Conservation (phyloP, 2,113 vertebrate genomes). For the Chloroceryle aenea region DNA sequence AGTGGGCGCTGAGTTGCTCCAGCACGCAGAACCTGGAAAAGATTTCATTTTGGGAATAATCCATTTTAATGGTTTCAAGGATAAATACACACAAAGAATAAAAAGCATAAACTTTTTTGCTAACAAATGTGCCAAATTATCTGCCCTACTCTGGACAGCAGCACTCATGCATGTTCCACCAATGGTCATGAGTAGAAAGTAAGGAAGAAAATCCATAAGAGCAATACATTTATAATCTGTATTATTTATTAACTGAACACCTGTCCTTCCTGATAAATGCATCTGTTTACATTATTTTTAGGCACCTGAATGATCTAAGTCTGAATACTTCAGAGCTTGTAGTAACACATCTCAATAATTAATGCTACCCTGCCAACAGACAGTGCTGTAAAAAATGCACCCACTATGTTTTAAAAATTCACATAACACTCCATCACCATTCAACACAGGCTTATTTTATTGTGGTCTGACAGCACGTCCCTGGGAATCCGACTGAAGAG, state of each 20-base stretch:
- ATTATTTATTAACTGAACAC: neutral
- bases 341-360: conserved; percentile 17
- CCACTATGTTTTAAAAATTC: neutral
- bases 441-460: neutral
- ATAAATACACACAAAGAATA: neutral
- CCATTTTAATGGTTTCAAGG: neutral
- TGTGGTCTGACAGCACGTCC: neutral
- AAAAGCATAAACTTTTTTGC: neutral
- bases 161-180: neutral
- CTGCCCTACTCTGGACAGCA: neutral
- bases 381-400: neutral
- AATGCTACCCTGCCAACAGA: neutral
- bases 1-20: conserved; percentile 92
- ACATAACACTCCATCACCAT: neutral
- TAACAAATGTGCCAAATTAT: neutral
- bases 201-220: neutral
- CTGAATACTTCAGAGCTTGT: neutral
- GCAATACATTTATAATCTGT: neutral
- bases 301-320: neutral
- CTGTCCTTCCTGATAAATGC: neutral
- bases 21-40: conserved; percentile 89
- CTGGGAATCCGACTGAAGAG: neutral
- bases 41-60: neutral
- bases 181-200: neutral
- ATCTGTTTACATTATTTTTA: neutral